Base-by-base conservation (phyloP, 2,888 invertebrate species). In the Chrysopilus asiliformis region DNA sequence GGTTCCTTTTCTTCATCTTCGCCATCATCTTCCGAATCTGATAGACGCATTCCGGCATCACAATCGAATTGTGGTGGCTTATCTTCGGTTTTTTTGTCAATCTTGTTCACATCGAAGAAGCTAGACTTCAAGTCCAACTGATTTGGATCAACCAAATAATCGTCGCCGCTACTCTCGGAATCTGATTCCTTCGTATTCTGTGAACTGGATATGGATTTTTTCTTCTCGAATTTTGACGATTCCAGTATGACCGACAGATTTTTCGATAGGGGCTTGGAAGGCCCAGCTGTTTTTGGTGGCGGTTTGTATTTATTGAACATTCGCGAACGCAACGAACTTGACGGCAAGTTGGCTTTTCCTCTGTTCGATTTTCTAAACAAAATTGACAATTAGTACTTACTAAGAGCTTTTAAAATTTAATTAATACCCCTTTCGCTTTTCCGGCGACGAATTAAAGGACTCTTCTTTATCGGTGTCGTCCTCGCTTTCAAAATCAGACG, bases 101-200 rank as follows among this genome's bases (percentile, higher is more conserved):
- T 38, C 43, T 33, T 6, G 42, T 32, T 39, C 51, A 53, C 44
- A 47, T 52, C 55, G 42, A 73, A 74, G 49, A 71, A 72, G 36
- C 61, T 61, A 2, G 72, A 71, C 40, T 66, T 61, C 4, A 73
- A 53, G 55, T 75, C 66, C 9, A 74, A 53, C 48, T 73, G 64
- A 39, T 66, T 60, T 1, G 68, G 65, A 37, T 68, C 59, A 5
- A 70, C 65, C 22, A 73, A 51, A 50, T 71, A 71, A 43, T 71
- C 67, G 28, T 64, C 65, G 40, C 68, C 71, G 40, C 73, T 71
- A 39, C 65, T 65, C 4, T 45, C 46, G n/a, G 14, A 18, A 4
- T 12, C 9, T 22, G 34, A 33, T 25, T 26, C 32, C 12, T n/a
- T 37, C 10, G 32, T 29, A 17, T 29, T 14, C 16, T 38, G 41